Evolutionary conservation across 2,888 invertebrate species (phyloP), one percentile per base, ranked within the genome.

Genomic region (Drosophila anceps): DNA sequence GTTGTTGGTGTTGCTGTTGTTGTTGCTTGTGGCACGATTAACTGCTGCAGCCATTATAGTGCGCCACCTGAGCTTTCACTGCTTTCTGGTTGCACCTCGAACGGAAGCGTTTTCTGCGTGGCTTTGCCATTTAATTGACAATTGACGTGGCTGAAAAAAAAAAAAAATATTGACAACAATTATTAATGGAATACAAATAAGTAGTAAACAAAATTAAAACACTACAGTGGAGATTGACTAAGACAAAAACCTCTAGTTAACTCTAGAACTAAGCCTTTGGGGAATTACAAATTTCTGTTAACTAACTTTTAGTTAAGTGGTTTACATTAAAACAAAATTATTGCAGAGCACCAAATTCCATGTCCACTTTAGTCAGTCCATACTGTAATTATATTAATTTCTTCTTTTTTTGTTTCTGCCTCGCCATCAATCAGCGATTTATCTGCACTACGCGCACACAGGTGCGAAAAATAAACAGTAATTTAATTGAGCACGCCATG

Each of bases 81-180:
- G 67, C 69, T 67, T 76, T 53, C 58, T 70, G 66, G 65, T 69
- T 44, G 41, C 84, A 81, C 81, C 79, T 84, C 79, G 79, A 72
- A 79, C 83, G 88, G 66, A 78, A 76, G 53, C 86, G 90, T 83
- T 85, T 85, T 66, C 84, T 88, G 59, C 90, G 88, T 88, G 70
- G 51, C 72, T 74, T 83, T 69, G 90, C 90, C 90, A 85, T 85
- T 88, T 90, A 84, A 60, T 73, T 73, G 66, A 43, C 41, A 72
- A 50, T 74, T 69, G 55, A 66, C 62, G 70, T 57, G 57, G 33
- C 90, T 84, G 65, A 27, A 84, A 68, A 9, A 37, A 41, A 1
- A 37, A 41, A 1, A 1, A 15, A 24, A 39, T 27, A 50, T 50
- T 50, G 13, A 41, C 37, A 65, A 18, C 10, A 13, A 9, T 44